These are phyloP conservation scores for Pollenia angustigena DNA, from an alignment of 2,888 invertebrate species.

Conservation along the genomic window DNA sequence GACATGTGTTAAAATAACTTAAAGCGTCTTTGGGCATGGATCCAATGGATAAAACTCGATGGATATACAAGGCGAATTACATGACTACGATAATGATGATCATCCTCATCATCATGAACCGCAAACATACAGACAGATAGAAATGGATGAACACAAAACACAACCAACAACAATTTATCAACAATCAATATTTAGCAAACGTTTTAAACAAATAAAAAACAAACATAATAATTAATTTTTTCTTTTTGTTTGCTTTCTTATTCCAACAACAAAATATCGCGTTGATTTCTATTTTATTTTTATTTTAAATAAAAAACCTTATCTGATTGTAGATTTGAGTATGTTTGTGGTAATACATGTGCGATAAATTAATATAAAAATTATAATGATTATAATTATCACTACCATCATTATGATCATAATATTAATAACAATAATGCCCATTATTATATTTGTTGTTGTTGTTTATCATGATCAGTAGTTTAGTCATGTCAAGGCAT, in stretches of 20 bases:
- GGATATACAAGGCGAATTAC: too few species aligned
- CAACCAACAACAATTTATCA: not conserved
- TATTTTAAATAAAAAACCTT: not conserved
- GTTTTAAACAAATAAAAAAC: slow-evolving; percentile 11
- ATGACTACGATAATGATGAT: too few species aligned
- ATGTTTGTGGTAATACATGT: not conserved
- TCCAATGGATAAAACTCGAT: not conserved
- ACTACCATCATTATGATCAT: slow-evolving; percentile 14
- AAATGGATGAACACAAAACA: not conserved
- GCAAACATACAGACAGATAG: slow-evolving; percentile 9
- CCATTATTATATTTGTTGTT: not conserved
- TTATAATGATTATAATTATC: slow-evolving; percentile 23
- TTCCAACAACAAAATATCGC: not conserved
- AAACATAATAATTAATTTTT: slow-evolving; percentile 1
- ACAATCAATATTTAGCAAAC: slow-evolving; percentile 1
- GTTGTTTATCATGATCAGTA: not conserved
- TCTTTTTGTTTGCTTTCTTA: not conserved
- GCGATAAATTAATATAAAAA: not conserved
- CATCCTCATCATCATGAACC: not conserved
- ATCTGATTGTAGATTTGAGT: too few species aligned
- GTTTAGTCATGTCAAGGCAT: slow-evolving; percentile 25
- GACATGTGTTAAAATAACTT: slow-evolving; percentile 54
- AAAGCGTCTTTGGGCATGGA: not conserved
- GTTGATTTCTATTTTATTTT: too few species aligned
- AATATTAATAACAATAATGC: slow-evolving; percentile 19